Base-by-base conservation (phyloP, 1,140 invertebrate genomes). In the Zaprionus ghesquierei region DNA sequence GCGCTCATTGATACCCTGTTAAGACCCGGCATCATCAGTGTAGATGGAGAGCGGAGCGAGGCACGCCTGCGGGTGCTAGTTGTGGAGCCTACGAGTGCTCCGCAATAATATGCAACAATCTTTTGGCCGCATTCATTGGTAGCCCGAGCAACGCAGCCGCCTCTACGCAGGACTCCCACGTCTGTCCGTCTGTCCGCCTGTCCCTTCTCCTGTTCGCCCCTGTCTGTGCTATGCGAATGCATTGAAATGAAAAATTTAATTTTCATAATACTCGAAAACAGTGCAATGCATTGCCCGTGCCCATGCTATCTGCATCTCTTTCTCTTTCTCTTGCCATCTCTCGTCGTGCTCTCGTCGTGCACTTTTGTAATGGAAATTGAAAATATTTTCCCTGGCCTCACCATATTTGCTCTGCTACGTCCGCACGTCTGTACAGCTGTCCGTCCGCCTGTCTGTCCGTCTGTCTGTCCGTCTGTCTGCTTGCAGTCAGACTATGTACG, bases 211-310 rank as follows among this genome's bases (percentile, higher is more conserved):
- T 18, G 61, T 50, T 22, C 13, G 50, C 10, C 23, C 12, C 15
- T 51, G 60, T 38, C 41, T 77, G 44, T 46, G 27, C 49, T 6
- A 23, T 53, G 22, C 49, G 50, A 75, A 75, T 84, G 85, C 85
- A 89, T 62, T 89, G 76, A 89, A 87, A 87, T 89, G 84, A 87
- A 87, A 89, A 87, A 89, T 87, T 87, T 80, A 87, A 87, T 87
- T 87, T 87, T 89, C 84, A 89, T 87, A 87, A 87, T 89, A 89
- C 79, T 77, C 73, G 53, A 71, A 81, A 89, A 69, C 84, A 77
- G 60, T 69, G 49, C 60, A 79, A 72, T 68, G 58, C 75, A 46
- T 44, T 71, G 29, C 55, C 38, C 33, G 15, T 33, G 31, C 31
- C n/a, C n/a, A n/a, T 33, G 33, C 22, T 56, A n/a, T n/a, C n/a